Evolutionary conservation across 2,113 vertebrate species (phyloP).

Genomic region (Tonatia bakeri): DNA sequence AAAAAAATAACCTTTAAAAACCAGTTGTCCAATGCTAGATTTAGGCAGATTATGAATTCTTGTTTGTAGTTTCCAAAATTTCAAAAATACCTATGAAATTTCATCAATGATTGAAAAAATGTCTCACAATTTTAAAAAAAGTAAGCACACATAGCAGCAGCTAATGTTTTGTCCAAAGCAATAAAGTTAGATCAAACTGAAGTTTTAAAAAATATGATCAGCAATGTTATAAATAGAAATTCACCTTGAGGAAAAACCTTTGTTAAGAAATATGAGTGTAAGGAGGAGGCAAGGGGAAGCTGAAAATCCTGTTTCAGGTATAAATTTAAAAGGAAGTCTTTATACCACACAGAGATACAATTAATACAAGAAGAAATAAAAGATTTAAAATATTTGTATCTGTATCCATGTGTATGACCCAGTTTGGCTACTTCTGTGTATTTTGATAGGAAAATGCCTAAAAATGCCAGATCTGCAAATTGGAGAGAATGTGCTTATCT

Average conservation of each 20-base stretch:
- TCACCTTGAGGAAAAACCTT: slow-evolving; percentile 44
- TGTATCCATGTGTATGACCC: neutral
- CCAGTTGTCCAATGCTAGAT: neutral
- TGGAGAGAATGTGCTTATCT: neutral
- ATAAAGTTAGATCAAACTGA: neutral
- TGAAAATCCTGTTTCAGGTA: neutral
- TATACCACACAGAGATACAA: neutral
- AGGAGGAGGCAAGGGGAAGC: neutral
- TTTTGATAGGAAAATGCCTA: neutral
- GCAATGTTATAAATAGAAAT: slow-evolving; percentile 67
- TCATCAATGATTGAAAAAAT: neutral
- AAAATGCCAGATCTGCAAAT: neutral
- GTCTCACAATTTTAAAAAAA: neutral
- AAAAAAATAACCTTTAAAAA: neutral
- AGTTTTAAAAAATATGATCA: slow-evolving; percentile 8
- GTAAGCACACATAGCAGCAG: neutral
- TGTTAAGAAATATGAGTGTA: slow-evolving; percentile 50
- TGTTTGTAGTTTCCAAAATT: neutral
- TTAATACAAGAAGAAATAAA: neutral
- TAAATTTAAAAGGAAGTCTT: neutral
- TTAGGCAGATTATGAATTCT: neutral
- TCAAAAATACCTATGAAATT: neutral
- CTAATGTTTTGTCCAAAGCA: neutral
- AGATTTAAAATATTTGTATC: neutral
- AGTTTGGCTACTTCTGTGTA: neutral